Evolutionary conservation across 2,797 vertebrate species (phyloP).

Genomic region (Meriones psammophilus): DNA sequence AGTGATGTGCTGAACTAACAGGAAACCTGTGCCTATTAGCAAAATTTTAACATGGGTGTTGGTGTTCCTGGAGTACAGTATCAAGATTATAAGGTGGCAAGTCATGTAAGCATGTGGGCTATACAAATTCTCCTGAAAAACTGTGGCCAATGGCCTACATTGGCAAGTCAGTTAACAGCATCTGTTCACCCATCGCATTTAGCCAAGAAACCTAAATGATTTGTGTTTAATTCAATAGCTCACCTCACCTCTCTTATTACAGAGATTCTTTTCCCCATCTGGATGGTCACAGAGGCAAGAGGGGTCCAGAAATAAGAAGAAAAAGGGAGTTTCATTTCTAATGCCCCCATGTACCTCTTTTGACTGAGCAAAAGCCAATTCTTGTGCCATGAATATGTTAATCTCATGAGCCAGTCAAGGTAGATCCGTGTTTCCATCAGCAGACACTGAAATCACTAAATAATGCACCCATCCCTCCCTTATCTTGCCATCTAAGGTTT

Average conservation of each 20-base stretch:
- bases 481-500: background rate
- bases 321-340: background rate
- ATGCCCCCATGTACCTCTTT: background rate
- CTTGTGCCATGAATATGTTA: background rate
- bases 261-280: background rate
- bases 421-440: background rate
- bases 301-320: background rate
- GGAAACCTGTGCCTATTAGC: background rate
- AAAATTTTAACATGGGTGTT: background rate
- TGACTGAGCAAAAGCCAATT: background rate
- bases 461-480: background rate
- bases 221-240: background rate
- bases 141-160: background rate
- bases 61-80: background rate
- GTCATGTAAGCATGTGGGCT: background rate
- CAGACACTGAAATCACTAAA: background rate
- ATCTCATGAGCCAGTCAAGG: background rate
- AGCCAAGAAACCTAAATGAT: slow-evolving; percentile 4
- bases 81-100: background rate
- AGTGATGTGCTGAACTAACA: background rate
- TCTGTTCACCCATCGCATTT: background rate
- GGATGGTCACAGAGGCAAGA: background rate
- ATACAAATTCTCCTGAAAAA: background rate
- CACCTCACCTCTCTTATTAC: background rate
- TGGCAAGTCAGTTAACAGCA: background rate